phyloP scores from a whole-genome alignment of 2,113 vertebrate genomes.

The Hippocampus comes region DNA sequence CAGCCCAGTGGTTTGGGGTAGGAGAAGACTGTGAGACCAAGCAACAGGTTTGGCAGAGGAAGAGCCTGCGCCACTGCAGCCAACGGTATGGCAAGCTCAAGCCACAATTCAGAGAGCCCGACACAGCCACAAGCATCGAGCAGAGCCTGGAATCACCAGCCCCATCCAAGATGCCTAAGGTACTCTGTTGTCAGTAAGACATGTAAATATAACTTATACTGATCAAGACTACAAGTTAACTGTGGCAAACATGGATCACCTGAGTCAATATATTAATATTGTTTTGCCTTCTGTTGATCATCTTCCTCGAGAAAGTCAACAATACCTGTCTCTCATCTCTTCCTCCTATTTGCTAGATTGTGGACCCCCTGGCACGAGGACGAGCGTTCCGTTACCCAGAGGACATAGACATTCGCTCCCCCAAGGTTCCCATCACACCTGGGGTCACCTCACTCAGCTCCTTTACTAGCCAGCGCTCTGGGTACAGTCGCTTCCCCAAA shows the following conservation, averaged over 20 bases:
- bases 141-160: conserved; percentile 83
- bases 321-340: not conserved
- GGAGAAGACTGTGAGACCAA: conserved; percentile 84
- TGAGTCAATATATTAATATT: not conserved
- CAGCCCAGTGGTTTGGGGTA: conserved; percentile 92
- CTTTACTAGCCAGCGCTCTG: conserved; percentile 84
- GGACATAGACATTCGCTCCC: conserved; percentile 77
- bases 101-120: conserved; percentile 81
- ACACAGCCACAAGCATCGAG: conserved; percentile 82
- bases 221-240: not conserved
- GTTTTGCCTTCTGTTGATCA: not conserved
- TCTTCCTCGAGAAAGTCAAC: not conserved
- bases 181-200: conserved; percentile 34
- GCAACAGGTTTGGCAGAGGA: conserved; percentile 89
- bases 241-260: not conserved
- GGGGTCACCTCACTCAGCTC: conserved; percentile 83
- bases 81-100: conserved; percentile 90
- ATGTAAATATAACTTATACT: not conserved
- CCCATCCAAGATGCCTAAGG: conserved; percentile 84
- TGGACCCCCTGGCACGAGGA: conserved; percentile 88
- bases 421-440: conserved; percentile 80
- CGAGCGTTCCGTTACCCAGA: conserved; percentile 86
- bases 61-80: conserved; percentile 91
- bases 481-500: conserved; percentile 72
- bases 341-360: conserved; percentile 75